phyloP scores from a whole-genome alignment of 2,888 invertebrate genomes.

The Drosophila vallismaia region DNA sequence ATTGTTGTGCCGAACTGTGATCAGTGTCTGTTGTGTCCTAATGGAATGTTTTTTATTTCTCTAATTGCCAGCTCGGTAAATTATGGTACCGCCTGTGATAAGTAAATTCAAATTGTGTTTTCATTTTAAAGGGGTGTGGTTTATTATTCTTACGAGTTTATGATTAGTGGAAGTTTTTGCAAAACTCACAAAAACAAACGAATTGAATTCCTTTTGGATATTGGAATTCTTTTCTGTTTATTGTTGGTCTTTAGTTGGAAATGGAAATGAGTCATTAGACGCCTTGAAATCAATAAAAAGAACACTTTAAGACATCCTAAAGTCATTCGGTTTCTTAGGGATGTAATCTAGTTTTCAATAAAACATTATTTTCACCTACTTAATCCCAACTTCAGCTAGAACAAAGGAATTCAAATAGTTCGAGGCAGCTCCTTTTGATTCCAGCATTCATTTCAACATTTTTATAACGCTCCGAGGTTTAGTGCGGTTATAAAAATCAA shows the following conservation, averaged over 20 bases:
- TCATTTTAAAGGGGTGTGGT: constrained; percentile 6
- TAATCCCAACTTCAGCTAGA: background rate
- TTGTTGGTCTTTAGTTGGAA: background rate
- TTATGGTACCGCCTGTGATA: constrained; percentile 18
- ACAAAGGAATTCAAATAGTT: constrained; percentile 2
- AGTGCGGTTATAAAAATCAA: constrained; percentile 51
- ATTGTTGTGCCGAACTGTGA: constrained; percentile 25
- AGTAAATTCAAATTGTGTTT: background rate
- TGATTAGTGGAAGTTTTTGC: background rate
- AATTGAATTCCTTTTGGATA: background rate
- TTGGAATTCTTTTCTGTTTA: background rate
- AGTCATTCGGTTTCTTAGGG: background rate
- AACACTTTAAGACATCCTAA: too few species aligned
- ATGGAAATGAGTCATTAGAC: background rate
- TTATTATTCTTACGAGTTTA: background rate
- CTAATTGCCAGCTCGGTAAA: constrained; percentile 8
- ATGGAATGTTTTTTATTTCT: constrained; percentile 16
- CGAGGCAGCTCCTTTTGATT: constrained; percentile 7
- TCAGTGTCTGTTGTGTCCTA: constrained; percentile 13
- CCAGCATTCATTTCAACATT: constrained; percentile 14
- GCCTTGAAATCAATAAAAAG: too few species aligned
- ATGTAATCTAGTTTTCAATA: background rate
- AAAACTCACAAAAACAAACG: background rate
- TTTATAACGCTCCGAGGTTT: constrained; percentile 42
- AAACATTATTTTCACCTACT: background rate